These are phyloP conservation scores for Drosophila jambulina DNA, from an alignment of 1,140 invertebrate species.

Conservation along the genomic window DNA sequence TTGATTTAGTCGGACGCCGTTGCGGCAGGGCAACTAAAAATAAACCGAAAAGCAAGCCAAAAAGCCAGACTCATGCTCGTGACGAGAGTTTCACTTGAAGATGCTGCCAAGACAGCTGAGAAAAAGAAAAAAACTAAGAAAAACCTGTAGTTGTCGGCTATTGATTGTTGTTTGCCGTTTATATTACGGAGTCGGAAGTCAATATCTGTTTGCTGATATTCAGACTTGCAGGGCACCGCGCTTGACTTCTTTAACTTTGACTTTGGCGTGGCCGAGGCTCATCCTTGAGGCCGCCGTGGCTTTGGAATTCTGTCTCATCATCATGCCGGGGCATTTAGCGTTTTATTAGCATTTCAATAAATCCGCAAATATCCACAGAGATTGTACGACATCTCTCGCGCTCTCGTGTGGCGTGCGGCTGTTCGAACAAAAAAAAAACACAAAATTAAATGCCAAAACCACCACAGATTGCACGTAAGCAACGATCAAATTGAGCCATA, in stretches of 20 bases:
- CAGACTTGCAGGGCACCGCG: constrained; percentile 24
- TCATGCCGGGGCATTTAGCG: constrained; percentile 42
- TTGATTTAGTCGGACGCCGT: constrained; percentile 75
- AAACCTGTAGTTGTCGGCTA: constrained; percentile 49
- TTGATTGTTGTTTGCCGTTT: constrained; percentile 37
- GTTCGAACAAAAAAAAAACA: constrained; percentile 16
- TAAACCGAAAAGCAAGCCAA: constrained; percentile 26
- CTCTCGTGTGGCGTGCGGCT: constrained; percentile 43
- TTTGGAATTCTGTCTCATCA: constrained; percentile 29
- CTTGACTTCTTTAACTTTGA: constrained; percentile 29
- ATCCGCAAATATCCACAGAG: constrained; percentile 14
- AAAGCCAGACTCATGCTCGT: constrained; percentile 34
- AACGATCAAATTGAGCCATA: constrained; percentile 66
- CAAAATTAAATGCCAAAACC: constrained; percentile 32
- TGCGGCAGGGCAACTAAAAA: constrained; percentile 53
- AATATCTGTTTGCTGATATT: constrained; percentile 11
- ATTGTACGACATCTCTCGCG: constrained; percentile 24
- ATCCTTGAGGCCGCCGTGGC: constrained; percentile 33
- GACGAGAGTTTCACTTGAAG: constrained; percentile 57
- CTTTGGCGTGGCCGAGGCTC: constrained; percentile 10
- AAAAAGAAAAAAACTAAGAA: constrained; percentile 13
- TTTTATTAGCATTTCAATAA: constrained; percentile 69
- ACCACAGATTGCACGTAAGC: constrained; percentile 43
- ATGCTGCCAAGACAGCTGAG: constrained; percentile 44
- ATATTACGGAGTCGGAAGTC: constrained; percentile 44